A percentile compares a stretch with the other conserved stretches of the same genome.
phyloP scores from a whole-genome alignment of 2,113 vertebrate genomes.

The Eulacestoma nigropectus region DNA sequence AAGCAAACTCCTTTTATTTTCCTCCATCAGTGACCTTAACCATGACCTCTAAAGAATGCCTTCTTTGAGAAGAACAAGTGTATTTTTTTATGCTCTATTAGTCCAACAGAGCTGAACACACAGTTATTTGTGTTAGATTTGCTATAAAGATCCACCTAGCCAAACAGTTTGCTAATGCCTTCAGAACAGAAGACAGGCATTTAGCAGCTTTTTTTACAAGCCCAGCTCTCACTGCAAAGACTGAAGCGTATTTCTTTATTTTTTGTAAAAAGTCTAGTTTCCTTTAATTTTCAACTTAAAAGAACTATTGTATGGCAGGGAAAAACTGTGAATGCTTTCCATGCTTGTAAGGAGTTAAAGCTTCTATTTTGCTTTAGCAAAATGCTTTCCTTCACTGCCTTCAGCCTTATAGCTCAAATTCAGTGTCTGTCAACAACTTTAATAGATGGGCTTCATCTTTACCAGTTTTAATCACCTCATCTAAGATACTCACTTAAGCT shows the following conservation, averaged over 20 bases:
- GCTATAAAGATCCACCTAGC: constrained; percentile 44
- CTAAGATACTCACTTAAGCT: neutral
- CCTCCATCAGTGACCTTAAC: constrained; percentile 14
- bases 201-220: neutral
- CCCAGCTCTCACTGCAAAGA: neutral
- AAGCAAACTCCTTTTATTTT: constrained; percentile 9
- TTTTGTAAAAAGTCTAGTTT: neutral
- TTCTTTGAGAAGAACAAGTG: constrained; percentile 48
- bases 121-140: constrained; percentile 46
- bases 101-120: constrained; percentile 38
- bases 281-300: neutral
- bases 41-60: constrained; percentile 50
- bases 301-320: neutral
- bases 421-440: neutral
- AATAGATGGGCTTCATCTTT: neutral
- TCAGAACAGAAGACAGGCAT: neutral
- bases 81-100: constrained; percentile 62
- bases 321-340: neutral
- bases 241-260: neutral
- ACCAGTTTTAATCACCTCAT: neutral
- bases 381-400: neutral
- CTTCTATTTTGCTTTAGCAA: neutral
- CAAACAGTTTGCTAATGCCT: constrained; percentile 16
- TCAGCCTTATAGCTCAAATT: neutral
- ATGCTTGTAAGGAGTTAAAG: neutral